Evolutionary conservation across 2,888 invertebrate genomes (phyloP), one percentile per base, ranked within the genome.

Genomic region (Tenodera sinensis): DNA sequence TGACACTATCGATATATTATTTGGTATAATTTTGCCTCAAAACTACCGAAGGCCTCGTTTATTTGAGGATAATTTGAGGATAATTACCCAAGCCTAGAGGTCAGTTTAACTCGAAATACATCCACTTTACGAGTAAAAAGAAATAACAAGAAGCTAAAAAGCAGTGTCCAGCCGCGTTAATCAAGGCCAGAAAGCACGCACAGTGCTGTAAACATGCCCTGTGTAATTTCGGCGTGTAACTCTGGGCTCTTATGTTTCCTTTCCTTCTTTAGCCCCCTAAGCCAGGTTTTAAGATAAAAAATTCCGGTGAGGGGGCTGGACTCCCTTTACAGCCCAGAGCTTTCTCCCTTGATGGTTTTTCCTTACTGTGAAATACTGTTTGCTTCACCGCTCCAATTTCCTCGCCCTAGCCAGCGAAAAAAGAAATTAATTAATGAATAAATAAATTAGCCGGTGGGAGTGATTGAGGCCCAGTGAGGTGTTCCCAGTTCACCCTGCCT

Each of bases 401-500:
- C 87, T 82, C 82, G 71, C 85, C 90, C 91, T 90, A 91, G 91
- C 90, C 89, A 88, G 83, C 84, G 84, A 90, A 92, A 71, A 71
- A 92, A 93, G 93, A 93, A 93, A 93, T 93, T 93, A 93, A 93
- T 93, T 93, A 93, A 93, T 93, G 93, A 93, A 93, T 93, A 93
- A 93, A 93, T 93, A 93, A 93, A 90, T 90, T 89, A 88, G 88
- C 82, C 88, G 42, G n/a, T 47, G 47, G 83, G 85, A 42, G 89
- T 54, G 87, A 87, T 87, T 87, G 87, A 42, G 34, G 82, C 34
- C 82, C 28, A 30, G 81, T 85, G 85, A 85, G 54, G 54, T 71
- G 54, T 71, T 71, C 54, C 54, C 54, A 71, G 54, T 71, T 71
- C 54, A 71, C 54, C 54, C 54, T 71, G 54, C 54, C 54, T 71